A percentile compares a stretch with the other conserved stretches of the same genome.
Evolutionary conservation across 2,113 vertebrate genomes (phyloP).

Genomic region (Scatophagus argus): DNA sequence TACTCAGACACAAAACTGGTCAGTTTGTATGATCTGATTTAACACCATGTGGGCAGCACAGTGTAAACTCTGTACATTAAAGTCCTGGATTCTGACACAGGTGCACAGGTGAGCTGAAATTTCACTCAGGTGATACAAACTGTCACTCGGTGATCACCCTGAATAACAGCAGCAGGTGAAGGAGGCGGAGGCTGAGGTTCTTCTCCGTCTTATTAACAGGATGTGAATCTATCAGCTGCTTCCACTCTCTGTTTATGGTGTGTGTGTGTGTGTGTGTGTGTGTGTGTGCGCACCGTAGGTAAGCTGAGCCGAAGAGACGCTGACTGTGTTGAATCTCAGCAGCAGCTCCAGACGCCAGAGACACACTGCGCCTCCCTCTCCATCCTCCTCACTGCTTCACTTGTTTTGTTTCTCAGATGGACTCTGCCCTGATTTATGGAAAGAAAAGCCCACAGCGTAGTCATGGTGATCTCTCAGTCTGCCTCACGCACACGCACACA

Average conservation of each 20-base stretch:
- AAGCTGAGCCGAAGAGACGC: conserved; percentile 84
- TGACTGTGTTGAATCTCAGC: conserved; percentile 85
- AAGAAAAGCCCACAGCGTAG: conserved; percentile 53
- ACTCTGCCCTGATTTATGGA: conserved; percentile 61
- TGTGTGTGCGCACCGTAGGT: conserved; percentile 68
- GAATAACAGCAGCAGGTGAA: conserved; percentile 29
- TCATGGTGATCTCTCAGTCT: conserved; percentile 52
- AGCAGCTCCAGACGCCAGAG: conserved; percentile 83
- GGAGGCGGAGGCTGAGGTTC: conserved; percentile 27
- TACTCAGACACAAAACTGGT: too few relatives aligned
- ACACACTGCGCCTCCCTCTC: conserved; percentile 71
- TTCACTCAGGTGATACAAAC: too few relatives aligned
- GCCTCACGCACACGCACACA: background rate
- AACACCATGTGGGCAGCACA: too few relatives aligned
- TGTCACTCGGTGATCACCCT: background rate
- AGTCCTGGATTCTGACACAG: too few relatives aligned
- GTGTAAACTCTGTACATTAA: too few relatives aligned
- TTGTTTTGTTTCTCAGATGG: conserved; percentile 60
- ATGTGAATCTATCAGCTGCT: conserved; percentile 40
- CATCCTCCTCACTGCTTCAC: conserved; percentile 31
- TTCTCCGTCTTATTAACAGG: conserved; percentile 51
- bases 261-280: conserved; percentile 62
- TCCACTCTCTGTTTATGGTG: conserved; percentile 46
- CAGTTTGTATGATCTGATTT: too few relatives aligned
- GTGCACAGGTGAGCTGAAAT: too few relatives aligned